A percentile compares a stretch with the other conserved stretches of the same genome.
Conservation (phyloP, 2,888 invertebrate species). For the Pandemis corylana region DNA sequence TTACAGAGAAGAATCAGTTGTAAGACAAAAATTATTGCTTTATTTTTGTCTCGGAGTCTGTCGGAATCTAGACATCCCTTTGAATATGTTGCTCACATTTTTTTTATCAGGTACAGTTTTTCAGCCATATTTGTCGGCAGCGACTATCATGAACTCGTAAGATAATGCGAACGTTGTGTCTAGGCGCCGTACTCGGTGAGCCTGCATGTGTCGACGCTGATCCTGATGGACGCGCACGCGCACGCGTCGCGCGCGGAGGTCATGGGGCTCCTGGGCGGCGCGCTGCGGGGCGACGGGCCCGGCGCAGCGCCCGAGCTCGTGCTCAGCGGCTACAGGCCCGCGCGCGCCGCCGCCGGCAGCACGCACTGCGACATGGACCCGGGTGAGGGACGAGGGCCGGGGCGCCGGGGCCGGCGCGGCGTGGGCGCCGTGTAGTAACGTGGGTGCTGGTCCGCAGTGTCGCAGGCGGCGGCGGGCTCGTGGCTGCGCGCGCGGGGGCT, state of each 20-base stretch:
- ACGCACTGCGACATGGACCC: slow-evolving; percentile 93
- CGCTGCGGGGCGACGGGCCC: slow-evolving; percentile 50
- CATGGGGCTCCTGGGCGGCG: slow-evolving; percentile 90
- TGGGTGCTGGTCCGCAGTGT: slow-evolving; percentile 59
- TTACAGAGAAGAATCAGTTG: too few species aligned
- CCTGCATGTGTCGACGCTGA: slow-evolving; percentile 85
- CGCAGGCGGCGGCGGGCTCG: slow-evolving; percentile 86
- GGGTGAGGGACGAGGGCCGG: slow-evolving; percentile 63
- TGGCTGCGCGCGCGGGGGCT: slow-evolving; percentile 75
- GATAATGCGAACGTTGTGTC: too few species aligned
- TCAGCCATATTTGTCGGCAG: too few species aligned
- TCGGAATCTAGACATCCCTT: too few species aligned
- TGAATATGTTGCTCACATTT: too few species aligned
- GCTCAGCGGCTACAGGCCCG: slow-evolving; percentile 79
- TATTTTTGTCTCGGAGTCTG: too few species aligned
- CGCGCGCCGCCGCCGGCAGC: slow-evolving; percentile 86
- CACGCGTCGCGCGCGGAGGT: slow-evolving; percentile 89
- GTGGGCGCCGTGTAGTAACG: too few species aligned
- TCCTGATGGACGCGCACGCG: slow-evolving; percentile 89
- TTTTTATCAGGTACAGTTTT: too few species aligned
- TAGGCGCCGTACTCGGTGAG: slow-evolving; percentile 87
- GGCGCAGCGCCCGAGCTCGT: slow-evolving; percentile 64
- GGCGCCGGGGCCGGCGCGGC: too few species aligned
- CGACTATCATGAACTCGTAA: too few species aligned
- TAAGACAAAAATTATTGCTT: too few species aligned